phyloP scores from a whole-genome alignment of 2,797 vertebrate species.

The Sebastes variabilis region DNA sequence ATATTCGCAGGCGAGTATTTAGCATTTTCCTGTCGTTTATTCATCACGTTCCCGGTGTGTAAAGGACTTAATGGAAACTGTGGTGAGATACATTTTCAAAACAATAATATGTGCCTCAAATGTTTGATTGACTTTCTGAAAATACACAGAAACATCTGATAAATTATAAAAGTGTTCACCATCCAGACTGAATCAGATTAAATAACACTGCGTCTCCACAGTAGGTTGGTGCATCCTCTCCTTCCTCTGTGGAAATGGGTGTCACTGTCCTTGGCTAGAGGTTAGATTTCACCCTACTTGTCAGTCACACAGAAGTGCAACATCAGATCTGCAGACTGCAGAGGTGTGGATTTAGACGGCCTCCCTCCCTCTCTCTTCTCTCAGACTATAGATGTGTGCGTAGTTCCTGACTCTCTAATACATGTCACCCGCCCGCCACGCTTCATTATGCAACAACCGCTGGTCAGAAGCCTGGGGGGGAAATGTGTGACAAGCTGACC shows the following conservation, averaged over 20 bases:
- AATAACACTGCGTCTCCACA: background rate
- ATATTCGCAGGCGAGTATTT: too few relatives aligned
- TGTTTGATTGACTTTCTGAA: background rate
- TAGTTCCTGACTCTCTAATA: constrained; percentile 51
- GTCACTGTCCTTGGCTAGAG: constrained; percentile 16
- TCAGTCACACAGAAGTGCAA: constrained; percentile 42
- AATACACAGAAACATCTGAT: background rate
- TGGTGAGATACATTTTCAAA: background rate
- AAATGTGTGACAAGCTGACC: constrained; percentile 17
- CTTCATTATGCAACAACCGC: constrained; percentile 55
- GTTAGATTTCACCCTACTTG: constrained; percentile 3
- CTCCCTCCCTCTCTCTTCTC: background rate
- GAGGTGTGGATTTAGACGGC: constrained; percentile 11
- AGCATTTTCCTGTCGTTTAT: too few relatives aligned
- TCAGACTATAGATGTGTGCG: constrained; percentile 8
- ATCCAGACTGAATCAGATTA: background rate
- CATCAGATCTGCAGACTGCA: constrained; percentile 31
- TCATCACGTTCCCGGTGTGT: too few relatives aligned
- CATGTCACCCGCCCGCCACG: constrained; percentile 36
- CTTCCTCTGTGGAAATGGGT: constrained; percentile 17
- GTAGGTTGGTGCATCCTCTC: background rate
- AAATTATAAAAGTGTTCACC: too few relatives aligned
- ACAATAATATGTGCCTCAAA: background rate
- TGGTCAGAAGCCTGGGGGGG: constrained; percentile 10
- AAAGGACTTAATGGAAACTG: background rate